Conservation (phyloP, 1,140 invertebrate species). For the Drosophila quadrilineata region DNA sequence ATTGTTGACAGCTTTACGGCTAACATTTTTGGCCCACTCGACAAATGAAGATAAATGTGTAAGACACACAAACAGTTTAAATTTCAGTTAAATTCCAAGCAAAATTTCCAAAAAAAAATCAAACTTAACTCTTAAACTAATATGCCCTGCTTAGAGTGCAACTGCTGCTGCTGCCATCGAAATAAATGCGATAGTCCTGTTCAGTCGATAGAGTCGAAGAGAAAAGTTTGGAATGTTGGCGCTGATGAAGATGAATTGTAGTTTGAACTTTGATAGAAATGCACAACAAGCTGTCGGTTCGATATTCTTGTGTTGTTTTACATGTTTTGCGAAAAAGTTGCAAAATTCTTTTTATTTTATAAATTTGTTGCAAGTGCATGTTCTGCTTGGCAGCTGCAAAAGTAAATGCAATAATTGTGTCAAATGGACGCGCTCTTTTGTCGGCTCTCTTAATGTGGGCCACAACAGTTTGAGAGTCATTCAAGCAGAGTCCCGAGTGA, state of each 20-base stretch:
- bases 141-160: slow-evolving; percentile 15
- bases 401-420: slow-evolving; percentile 61
- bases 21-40: slow-evolving; percentile 25
- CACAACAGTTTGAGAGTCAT: slow-evolving; percentile 21
- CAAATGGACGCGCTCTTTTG: slow-evolving; percentile 24
- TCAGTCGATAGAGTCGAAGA: slow-evolving; percentile 40
- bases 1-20: slow-evolving; percentile 70
- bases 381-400: slow-evolving; percentile 28
- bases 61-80: background rate
- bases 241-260: slow-evolving; percentile 75
- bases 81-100: background rate
- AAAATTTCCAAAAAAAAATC: background rate
- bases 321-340: slow-evolving; percentile 25
- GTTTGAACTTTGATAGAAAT: slow-evolving; percentile 64
- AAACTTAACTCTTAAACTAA: background rate
- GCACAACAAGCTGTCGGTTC: slow-evolving; percentile 52
- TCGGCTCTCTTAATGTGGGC: slow-evolving; percentile 10
- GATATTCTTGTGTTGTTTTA: slow-evolving; percentile 14
- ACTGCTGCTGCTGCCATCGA: slow-evolving; percentile 30
- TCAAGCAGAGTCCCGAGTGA: slow-evolving; percentile 1
- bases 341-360: slow-evolving; percentile 50
- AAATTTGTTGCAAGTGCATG: slow-evolving; percentile 60
- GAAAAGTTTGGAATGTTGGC: slow-evolving; percentile 31
- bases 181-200: slow-evolving; percentile 50
- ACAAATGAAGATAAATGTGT: slow-evolving; percentile 74